Base-by-base conservation (phyloP, 2,113 vertebrate species). In the Myodes glareolus region DNA sequence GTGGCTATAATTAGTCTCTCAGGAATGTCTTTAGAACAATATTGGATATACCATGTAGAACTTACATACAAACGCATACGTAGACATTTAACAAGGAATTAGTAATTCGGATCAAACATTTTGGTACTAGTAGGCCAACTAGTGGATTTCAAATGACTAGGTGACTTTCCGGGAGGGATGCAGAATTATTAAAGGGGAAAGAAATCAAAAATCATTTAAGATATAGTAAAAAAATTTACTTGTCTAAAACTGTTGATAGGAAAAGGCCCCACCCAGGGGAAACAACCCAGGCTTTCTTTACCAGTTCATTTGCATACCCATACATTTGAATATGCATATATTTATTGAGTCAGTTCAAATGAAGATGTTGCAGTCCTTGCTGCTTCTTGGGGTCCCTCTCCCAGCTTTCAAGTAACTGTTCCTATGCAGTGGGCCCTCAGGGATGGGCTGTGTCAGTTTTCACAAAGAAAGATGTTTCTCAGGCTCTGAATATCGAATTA, bases 381-480 rank as follows among this genome's bases (percentile, higher is more conserved):
- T 89, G 23, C 45, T 82, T 27, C 3, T 77, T 87, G 92, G 14
- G 67, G 95, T 93, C 0, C 78, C 42, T 94, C 16, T 33, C 45
- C 77, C 77, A 95, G 77, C 31, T 96, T 97, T 95, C 91, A 52
- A 0, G 0, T 92, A 42, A 85, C n/a, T 95, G 29, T 93, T 97
- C 81, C 81, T 73, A 77, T 68, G 87, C 42, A 33, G 70, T 95
- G 50, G 0, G 10, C 77, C 55, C 70, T 98, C 95, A 85, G n/a
- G 95, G 95, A 63, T 84, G 31, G 25, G 36, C 58, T 90, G 95
- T 98, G 80, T 92, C 96, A 94, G 75, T 50, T 97, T 97, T 93
- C 76, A 42, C 92, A 95, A 88, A 31, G 55, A 95, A 92, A 97
- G 84, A 94, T 94, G 29, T 61, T 82, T 76, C 61, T 33, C 29